phyloP scores from a whole-genome alignment of 2,888 invertebrate species.

The Rhagium mordax region DNA sequence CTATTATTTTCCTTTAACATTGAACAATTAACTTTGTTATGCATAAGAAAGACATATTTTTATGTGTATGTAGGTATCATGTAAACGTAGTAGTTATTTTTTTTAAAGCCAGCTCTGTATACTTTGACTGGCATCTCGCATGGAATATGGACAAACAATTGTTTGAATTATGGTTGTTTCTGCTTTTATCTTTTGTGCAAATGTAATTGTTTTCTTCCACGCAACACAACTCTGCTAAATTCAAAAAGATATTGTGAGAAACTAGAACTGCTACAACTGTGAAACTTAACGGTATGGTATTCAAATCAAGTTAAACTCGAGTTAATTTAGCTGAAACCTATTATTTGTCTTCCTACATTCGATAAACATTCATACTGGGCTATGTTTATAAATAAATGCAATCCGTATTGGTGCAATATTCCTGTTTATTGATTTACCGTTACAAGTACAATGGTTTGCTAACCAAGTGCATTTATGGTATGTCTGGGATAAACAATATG shows the following conservation, averaged over 20 bases:
- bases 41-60: too few relatives aligned
- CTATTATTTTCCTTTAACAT: too few relatives aligned
- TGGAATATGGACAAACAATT: not conserved
- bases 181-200: not conserved
- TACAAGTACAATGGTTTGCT: not conserved
- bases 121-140: not conserved
- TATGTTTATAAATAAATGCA: not conserved
- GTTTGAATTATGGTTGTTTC: not conserved
- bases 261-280: not conserved
- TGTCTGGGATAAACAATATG: not conserved
- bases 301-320: not conserved
- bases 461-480: not conserved
- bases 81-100: not conserved
- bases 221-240: not conserved
- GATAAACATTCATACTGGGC: not conserved
- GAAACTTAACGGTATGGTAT: conserved; percentile 1
- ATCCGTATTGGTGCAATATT: not conserved
- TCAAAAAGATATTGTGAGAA: not conserved
- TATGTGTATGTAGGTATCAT: too few relatives aligned
- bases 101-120: not conserved
- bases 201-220: not conserved
- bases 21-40: too few relatives aligned
- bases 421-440: not conserved
- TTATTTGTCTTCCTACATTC: not conserved
- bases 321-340: not conserved